Percentiles rank a stretch among this genome's conserved stretches.
Evolutionary conservation across 2,113 vertebrate genomes (phyloP).

Genomic region (Chiloscyllium plagiosum): DNA sequence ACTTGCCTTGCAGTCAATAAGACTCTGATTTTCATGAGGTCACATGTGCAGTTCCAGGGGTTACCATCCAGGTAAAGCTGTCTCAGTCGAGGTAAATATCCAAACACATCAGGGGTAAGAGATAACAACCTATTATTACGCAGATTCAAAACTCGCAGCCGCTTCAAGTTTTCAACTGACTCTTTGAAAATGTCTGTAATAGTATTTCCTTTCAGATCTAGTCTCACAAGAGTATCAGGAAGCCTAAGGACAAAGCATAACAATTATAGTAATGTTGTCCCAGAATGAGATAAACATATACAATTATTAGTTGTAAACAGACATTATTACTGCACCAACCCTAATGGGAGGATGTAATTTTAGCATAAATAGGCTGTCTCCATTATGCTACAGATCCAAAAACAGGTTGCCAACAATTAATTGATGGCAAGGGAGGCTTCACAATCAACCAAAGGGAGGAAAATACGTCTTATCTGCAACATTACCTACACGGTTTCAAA

Average conservation of each 20-base stretch:
- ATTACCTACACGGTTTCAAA: background rate
- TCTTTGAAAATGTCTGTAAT: slow-evolving; percentile 57
- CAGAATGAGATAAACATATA: background rate
- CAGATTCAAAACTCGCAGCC: slow-evolving; percentile 72
- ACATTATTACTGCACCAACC: background rate
- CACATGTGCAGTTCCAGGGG: slow-evolving; percentile 72
- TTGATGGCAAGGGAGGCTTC: background rate
- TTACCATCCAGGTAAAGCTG: slow-evolving; percentile 68
- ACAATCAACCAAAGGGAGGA: background rate
- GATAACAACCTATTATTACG: slow-evolving; percentile 66
- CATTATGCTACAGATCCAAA: background rate
- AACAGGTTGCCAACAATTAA: background rate
- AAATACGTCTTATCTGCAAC: too few species aligned
- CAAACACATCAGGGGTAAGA: slow-evolving; percentile 54
- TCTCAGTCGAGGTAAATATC: slow-evolving; percentile 59
- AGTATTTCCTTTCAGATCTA: slow-evolving; percentile 70
- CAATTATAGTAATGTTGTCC: background rate
- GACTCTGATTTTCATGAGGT: slow-evolving; percentile 58
- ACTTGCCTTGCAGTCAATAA: slow-evolving; percentile 57
- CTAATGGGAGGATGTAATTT: background rate
- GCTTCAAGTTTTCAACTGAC: slow-evolving; percentile 61
- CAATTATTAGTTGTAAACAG: background rate
- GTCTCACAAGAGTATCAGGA: slow-evolving; percentile 60
- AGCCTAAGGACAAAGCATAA: slow-evolving; percentile 53
- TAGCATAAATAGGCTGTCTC: background rate